Percentiles rank a stretch among this genome's conserved stretches.
Evolutionary conservation across 2,888 invertebrate genomes (phyloP).

Genomic region (Pelosia muscerda): DNA sequence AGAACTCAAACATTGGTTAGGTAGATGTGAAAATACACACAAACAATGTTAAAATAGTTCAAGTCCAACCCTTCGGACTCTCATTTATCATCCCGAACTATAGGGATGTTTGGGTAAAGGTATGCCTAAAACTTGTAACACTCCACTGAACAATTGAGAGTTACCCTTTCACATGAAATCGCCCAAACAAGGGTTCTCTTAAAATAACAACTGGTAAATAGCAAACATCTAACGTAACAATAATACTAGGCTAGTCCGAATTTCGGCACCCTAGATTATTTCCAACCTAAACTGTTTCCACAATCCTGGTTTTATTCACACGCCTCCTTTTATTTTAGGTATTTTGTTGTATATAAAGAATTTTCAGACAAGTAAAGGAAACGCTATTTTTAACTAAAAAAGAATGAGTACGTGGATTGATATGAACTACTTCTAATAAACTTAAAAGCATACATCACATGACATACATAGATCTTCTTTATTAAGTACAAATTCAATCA

Average conservation of each 20-base stretch:
- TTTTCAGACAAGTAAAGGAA: too few relatives aligned
- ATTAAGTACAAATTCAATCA: too few relatives aligned
- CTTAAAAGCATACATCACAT: too few relatives aligned
- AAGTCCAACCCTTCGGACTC: too few relatives aligned
- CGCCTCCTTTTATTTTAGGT: neutral
- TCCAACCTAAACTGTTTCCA: neutral
- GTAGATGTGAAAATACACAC: too few relatives aligned
- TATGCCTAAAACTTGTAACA: neutral
- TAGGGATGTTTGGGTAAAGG: neutral
- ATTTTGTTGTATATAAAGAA: neutral
- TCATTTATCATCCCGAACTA: too few relatives aligned
- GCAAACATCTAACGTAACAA: neutral
- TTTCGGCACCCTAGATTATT: constrained; percentile 1
- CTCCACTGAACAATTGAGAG: neutral
- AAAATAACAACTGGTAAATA: neutral
- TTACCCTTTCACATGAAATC: neutral
- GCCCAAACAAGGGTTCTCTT: neutral
- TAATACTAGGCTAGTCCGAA: neutral
- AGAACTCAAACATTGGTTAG: too few relatives aligned
- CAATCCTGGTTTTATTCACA: neutral
- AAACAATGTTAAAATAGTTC: too few relatives aligned
- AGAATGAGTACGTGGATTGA: neutral
- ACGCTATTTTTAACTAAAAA: too few relatives aligned
- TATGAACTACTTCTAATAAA: neutral
- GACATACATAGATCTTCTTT: too few relatives aligned